These are phyloP conservation scores for Mormyrus iriodes DNA, from an alignment of 2,113 vertebrate species.

Conservation along the genomic window DNA sequence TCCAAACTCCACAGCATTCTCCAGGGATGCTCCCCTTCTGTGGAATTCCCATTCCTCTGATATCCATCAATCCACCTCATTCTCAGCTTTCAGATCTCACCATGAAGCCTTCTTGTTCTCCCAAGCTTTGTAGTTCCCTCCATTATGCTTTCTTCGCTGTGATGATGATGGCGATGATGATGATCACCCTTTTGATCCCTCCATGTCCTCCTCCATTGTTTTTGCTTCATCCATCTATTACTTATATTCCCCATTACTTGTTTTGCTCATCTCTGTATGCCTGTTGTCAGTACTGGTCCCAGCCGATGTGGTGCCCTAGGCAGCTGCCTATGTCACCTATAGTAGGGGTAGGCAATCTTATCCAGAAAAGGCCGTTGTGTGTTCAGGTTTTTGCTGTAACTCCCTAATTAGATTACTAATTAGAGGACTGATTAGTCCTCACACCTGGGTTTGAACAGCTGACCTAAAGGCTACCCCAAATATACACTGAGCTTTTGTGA, in stretches of 20 bases:
- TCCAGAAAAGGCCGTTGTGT: background rate
- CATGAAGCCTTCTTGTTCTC: background rate
- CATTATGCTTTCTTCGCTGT: background rate
- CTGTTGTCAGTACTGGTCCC: background rate
- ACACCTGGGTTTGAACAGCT: background rate
- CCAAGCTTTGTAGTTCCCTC: background rate
- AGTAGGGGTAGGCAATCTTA: background rate
- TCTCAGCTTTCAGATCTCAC: background rate
- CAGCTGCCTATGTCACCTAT: background rate
- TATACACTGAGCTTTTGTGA: background rate
- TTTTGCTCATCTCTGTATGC: background rate
- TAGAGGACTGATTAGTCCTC: background rate
- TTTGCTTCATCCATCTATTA: background rate
- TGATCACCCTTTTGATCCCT: background rate
- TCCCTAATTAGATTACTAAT: background rate
- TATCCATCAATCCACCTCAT: background rate
- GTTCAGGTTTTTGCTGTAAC: background rate
- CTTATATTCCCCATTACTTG: background rate
- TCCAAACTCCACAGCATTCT: background rate
- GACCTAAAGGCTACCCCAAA: background rate
- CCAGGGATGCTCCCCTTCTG: background rate
- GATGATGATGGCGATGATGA: background rate
- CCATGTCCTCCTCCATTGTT: background rate
- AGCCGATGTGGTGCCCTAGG: background rate
- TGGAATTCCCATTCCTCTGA: background rate